A percentile compares a stretch with the other conserved stretches of the same genome.
These are phyloP conservation scores for Ibidorhyncha struthersii DNA, from an alignment of 2,113 vertebrate species.

Conservation along the genomic window DNA sequence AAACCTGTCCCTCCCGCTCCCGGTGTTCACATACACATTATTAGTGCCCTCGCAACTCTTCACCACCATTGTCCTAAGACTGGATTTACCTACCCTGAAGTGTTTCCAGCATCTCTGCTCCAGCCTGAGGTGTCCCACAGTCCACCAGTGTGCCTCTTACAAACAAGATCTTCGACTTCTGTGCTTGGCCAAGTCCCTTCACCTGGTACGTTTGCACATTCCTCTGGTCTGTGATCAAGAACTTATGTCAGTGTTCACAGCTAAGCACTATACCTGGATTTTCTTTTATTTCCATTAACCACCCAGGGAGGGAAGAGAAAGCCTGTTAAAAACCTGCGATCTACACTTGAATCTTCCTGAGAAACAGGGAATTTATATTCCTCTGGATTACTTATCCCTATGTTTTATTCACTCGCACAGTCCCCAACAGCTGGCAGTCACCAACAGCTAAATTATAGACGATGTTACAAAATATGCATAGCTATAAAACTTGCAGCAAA, in stretches of 20 bases:
- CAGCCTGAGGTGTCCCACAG: not conserved
- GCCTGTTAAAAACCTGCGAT: not conserved
- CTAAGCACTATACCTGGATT: not conserved
- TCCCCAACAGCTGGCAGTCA: not conserved
- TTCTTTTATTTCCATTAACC: not conserved
- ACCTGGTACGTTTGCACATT: not conserved
- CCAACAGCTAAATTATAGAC: not conserved
- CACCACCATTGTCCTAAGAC: not conserved
- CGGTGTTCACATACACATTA: too few relatives aligned
- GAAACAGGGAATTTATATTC: not conserved
- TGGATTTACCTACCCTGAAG: not conserved
- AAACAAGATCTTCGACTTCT: not conserved
- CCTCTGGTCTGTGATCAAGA: not conserved
- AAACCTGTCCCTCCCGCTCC: not conserved
- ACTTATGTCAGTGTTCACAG: not conserved
- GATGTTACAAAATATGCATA: not conserved
- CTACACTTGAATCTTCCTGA: not conserved
- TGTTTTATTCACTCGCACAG: not conserved
- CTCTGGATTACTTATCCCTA: not conserved
- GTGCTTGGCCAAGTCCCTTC: not conserved
- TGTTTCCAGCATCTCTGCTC: not conserved
- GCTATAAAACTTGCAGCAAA: not conserved
- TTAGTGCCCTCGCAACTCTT: not conserved
- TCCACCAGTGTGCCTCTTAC: not conserved
- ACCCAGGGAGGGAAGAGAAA: not conserved